A percentile compares a stretch with the other conserved stretches of the same genome.
Conservation (phyloP, 2,888 invertebrate species). For the Amitus sp. region DNA sequence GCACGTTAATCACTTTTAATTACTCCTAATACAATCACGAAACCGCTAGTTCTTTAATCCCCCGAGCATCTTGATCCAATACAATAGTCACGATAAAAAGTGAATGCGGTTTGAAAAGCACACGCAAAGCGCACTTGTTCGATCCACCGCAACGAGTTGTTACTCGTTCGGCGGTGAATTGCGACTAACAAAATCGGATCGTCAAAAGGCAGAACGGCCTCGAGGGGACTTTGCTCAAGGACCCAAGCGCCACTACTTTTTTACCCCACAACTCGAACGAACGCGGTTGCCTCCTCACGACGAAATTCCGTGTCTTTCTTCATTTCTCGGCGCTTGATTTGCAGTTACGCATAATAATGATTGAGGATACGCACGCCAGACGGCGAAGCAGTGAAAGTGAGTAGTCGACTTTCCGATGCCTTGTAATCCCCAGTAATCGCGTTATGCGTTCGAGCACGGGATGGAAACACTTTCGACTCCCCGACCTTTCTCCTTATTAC, state of each 20-base stretch:
- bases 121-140: too few relatives aligned
- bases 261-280: neutral
- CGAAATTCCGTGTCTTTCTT: neutral
- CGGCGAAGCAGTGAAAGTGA: conserved; percentile 55
- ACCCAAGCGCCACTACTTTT: too few relatives aligned
- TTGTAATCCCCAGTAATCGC: conserved; percentile 16
- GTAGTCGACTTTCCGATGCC: too few relatives aligned
- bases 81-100: too few relatives aligned
- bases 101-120: too few relatives aligned
- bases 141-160: too few relatives aligned
- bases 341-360: neutral
- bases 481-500: conserved; percentile 48
- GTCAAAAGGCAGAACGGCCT: conserved; percentile 13
- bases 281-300: neutral
- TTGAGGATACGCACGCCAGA: conserved; percentile 48
- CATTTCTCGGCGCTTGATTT: neutral
- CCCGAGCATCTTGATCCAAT: too few relatives aligned
- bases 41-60: too few relatives aligned
- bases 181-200: conserved; percentile 24
- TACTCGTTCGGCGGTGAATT: conserved; percentile 23
- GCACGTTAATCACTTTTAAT: too few relatives aligned
- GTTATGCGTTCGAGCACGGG: neutral
- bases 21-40: too few relatives aligned
- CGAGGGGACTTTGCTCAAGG: too few relatives aligned
- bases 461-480: conserved; percentile 51